Evolutionary conservation across 2,888 invertebrate species (phyloP), one percentile per base, ranked within the genome.

Genomic region (Eulithis testata): DNA sequence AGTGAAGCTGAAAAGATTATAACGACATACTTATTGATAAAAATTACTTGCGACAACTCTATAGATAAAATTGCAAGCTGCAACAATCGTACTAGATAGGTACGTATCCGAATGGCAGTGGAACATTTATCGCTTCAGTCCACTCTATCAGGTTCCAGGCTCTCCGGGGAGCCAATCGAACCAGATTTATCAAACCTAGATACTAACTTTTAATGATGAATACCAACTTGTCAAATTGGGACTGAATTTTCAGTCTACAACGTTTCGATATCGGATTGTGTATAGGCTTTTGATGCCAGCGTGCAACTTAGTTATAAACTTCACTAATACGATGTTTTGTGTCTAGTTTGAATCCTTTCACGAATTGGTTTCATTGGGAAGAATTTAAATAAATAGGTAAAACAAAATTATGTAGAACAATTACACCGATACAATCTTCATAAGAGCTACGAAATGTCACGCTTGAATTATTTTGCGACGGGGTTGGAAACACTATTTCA

Each of bases 141-240:
- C 55, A 60, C 55, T 59, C 59, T 60, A 60, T 64, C 64, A 55
- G 63, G 43, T 50, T 12, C 40, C 40, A 40, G 37, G 43, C 51
- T 51, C 64, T 55, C 63, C 49, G 54, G 63, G 53, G 45, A 31
- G 14, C 57, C 21, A 57, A 11, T 54, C 43, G 12, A 50, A 49
- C 63, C 47, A 57, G 63, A 63, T 63, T 57, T 63, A 59, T 36
- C 54, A 37, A 4, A 52, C 36, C 47, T 43, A 53, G 56, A 57
- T 63, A 58, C 63, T 57, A 65, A 57, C 60, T 66, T 65, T 65
- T 65, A 65, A 65, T 61, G 61, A 50, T 44, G 44, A 50, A 58
- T 50, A 59, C 21, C 8, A 57, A 57, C 49, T 52, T 57, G 63
- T 63, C 51, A 57, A 57, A 57, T 63, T 63, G 56, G 36, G 14